Evolutionary conservation across 2,888 invertebrate genomes (phyloP).

Genomic region (Amorpha juglandis): DNA sequence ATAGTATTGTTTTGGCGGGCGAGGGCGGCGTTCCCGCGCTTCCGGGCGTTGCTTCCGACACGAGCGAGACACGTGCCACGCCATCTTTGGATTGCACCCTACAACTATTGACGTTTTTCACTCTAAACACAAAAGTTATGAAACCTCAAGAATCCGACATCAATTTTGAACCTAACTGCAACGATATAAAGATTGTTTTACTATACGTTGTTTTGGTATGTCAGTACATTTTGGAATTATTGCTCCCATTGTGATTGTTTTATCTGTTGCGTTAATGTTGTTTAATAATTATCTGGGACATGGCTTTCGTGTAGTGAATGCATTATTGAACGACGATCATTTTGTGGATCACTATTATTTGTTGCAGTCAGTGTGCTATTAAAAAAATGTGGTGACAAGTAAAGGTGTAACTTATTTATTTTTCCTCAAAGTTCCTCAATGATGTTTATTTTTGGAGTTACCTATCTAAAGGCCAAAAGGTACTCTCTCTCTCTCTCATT

Average conservation of each 20-base stretch:
- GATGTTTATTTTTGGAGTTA: neutral
- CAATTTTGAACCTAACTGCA: neutral
- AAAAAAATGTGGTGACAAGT: slow-evolving; percentile 3
- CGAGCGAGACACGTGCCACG: slow-evolving; percentile 77
- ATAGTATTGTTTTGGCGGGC: slow-evolving; percentile 74
- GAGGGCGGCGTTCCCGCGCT: slow-evolving; percentile 71
- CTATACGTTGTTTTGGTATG: neutral
- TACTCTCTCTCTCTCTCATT: neutral
- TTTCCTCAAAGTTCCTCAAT: neutral
- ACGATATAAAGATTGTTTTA: neutral
- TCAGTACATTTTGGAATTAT: neutral
- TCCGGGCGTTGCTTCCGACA: slow-evolving; percentile 76
- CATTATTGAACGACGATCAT: slow-evolving; percentile 59
- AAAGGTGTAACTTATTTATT: neutral
- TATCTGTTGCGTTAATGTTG: slow-evolving; percentile 74
- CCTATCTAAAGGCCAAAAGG: neutral
- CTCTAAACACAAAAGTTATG: slow-evolving; percentile 53
- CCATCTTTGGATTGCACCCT: slow-evolving; percentile 79
- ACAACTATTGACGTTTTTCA: slow-evolving; percentile 68
- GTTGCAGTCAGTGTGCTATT: slow-evolving; percentile 55
- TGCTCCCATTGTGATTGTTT: slow-evolving; percentile 52
- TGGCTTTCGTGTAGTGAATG: slow-evolving; percentile 63
- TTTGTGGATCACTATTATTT: slow-evolving; percentile 66
- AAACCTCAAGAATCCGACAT: neutral
- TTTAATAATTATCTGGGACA: slow-evolving; percentile 78